Percentiles rank a stretch among this genome's conserved stretches.
Evolutionary conservation across 2,888 invertebrate species (phyloP).

Genomic region (Lottia gigantea): DNA sequence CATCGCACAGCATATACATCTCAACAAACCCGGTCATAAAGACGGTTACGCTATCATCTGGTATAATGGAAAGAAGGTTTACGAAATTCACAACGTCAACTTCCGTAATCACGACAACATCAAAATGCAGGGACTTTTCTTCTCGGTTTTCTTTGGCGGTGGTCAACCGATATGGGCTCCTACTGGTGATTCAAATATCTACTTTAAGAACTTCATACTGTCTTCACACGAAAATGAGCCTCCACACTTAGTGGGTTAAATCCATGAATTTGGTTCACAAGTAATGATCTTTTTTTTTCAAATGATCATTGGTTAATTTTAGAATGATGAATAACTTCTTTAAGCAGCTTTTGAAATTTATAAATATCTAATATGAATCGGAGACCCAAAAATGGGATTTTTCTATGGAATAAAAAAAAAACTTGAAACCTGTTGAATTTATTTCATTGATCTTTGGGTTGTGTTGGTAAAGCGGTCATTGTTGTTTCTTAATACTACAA

Average conservation of each 20-base stretch:
- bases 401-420: no score
- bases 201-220: conserved; percentile 33
- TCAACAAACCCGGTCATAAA: conserved; percentile 12
- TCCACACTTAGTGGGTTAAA: background rate
- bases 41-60: conserved; percentile 26
- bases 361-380: no score
- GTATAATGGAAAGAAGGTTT: conserved; percentile 28
- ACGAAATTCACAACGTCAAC: conserved; percentile 25
- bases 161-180: conserved; percentile 31
- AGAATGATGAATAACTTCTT: no score
- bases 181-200: conserved; percentile 33
- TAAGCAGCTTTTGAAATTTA: no score
- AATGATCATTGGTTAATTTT: no score
- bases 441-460: no score
- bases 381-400: no score
- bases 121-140: conserved; percentile 30
- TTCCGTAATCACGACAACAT: conserved; percentile 27
- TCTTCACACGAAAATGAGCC: background rate
- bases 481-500: no score
- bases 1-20: conserved; percentile 12
- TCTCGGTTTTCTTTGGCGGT: conserved; percentile 45
- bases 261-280: background rate
- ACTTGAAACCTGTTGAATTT: no score
- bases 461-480: no score
- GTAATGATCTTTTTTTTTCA: no score